Evolutionary conservation across 1,140 invertebrate genomes (phyloP).

Genomic region (Hycleus phaleratus): DNA sequence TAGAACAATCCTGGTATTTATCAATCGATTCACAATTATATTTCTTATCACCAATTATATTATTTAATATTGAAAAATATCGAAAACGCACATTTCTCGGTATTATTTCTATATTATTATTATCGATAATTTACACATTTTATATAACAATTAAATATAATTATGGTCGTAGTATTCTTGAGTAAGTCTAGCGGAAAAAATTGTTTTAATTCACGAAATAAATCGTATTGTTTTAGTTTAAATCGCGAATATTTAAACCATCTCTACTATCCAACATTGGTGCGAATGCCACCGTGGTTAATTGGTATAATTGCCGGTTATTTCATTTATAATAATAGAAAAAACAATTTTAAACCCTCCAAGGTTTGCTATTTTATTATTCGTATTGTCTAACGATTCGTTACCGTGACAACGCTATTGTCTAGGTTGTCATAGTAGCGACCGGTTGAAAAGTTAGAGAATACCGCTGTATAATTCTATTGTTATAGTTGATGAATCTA

Average conservation of each 20-base stretch:
- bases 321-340: conserved; percentile 3
- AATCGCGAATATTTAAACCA: not conserved
- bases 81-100: not conserved
- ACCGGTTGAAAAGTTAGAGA: too few species aligned
- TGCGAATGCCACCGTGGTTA: conserved; percentile 2
- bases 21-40: conserved; percentile 38
- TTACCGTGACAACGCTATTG: too few species aligned
- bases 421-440: too few species aligned
- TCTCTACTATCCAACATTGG: not conserved
- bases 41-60: conserved; percentile 33
- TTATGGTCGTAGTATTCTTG: not conserved
- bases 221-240: conserved; percentile 1
- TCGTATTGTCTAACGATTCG: not conserved
- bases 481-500: not conserved
- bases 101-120: not conserved
- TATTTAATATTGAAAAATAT: conserved; percentile 15
- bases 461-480: not conserved
- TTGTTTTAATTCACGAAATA: too few species aligned
- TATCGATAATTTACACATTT: conserved; percentile 4
- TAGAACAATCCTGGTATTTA: conserved; percentile 38
- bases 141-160: not conserved
- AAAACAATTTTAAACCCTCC: not conserved
- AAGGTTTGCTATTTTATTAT: not conserved
- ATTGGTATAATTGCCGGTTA: conserved; percentile 6
- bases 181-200: not conserved